These are phyloP conservation scores for Platorchestia sp. DNA, from an alignment of 1,140 invertebrate species.

Conservation along the genomic window DNA sequence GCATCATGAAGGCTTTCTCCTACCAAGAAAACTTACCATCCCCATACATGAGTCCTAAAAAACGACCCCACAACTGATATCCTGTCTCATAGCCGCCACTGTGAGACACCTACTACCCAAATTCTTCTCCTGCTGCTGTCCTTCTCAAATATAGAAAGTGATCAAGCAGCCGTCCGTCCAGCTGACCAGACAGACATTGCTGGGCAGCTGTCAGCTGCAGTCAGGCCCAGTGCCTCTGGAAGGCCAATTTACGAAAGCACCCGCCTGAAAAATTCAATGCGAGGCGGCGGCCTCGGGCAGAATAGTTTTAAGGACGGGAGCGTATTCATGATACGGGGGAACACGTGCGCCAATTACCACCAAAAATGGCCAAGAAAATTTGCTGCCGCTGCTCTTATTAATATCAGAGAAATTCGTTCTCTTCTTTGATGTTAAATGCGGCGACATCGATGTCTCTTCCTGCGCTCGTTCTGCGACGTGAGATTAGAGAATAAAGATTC, in stretches of 20 bases:
- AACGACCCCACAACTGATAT: not conserved
- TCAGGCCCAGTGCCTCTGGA: not conserved
- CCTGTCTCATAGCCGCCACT: no score
- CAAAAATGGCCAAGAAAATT: not conserved
- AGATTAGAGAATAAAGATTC: not conserved
- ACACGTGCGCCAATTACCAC: not conserved
- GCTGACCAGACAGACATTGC: conserved; percentile 5
- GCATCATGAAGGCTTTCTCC: no score
- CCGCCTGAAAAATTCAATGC: not conserved
- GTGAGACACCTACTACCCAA: not conserved
- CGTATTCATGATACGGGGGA: not conserved
- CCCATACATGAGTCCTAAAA: no score
- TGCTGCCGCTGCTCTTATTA: not conserved
- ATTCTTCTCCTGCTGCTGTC: not conserved
- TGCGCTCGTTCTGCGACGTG: not conserved
- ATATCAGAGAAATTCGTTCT: not conserved
- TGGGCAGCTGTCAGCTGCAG: conserved; percentile 3
- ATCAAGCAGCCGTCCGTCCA: not conserved
- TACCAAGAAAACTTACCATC: no score
- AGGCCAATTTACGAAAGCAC: conserved; percentile 6
- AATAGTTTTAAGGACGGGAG: not conserved
- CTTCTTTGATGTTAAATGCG: not conserved
- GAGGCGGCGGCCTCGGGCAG: not conserved
- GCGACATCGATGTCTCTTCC: not conserved
- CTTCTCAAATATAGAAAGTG: not conserved